Base-by-base conservation (phyloP, 1,140 invertebrate genomes). In the Bombus ignitus region DNA sequence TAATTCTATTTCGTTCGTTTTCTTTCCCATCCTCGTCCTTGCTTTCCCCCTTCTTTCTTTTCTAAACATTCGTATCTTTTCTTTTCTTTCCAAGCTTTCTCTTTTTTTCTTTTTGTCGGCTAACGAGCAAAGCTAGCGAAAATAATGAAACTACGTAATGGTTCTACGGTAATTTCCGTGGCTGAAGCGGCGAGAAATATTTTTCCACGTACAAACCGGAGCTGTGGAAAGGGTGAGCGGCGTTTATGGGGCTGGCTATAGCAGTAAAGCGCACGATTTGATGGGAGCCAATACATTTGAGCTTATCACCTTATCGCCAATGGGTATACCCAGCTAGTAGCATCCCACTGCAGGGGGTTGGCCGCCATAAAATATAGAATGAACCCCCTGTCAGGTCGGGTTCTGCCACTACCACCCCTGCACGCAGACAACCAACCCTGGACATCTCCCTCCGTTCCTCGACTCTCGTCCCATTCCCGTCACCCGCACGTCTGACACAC, bases 281-380 rank as follows among this genome's bases (percentile, higher is more conserved):
- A 95, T 94, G 94, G 93, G 91, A 94, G 91, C 94, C 94, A 94
- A 95, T 95, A 95, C 93, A 95, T 95, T 95, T 93, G 92, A 94
- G 94, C 94, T 95, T 95, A 95, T 94, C 94, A 94, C 92, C 94
- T 95, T 94, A 95, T 95, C 94, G 93, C 92, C 92, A 93, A 94
- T 92, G 91, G 90, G 85, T 93, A 94, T 92, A 92, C 78, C 91
- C 89, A 81, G 90, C 89, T 88, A 92, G 92, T 89, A 90, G 84
- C 88, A 89, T 88, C 89, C 88, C 90, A 77, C 89, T 88, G 87
- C 88, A 83, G 71, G 85, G 89, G 88, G 89, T 86, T 89, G 90
- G 86, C 82, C 81, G 88, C 91, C 92, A 94, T 95, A 94, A 95
- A 94, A 94, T 94, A 94, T 91, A 92, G 93, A 92, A 93, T 93